Conservation (phyloP, 2,797 vertebrate species). For the Fistularia commersonii region DNA sequence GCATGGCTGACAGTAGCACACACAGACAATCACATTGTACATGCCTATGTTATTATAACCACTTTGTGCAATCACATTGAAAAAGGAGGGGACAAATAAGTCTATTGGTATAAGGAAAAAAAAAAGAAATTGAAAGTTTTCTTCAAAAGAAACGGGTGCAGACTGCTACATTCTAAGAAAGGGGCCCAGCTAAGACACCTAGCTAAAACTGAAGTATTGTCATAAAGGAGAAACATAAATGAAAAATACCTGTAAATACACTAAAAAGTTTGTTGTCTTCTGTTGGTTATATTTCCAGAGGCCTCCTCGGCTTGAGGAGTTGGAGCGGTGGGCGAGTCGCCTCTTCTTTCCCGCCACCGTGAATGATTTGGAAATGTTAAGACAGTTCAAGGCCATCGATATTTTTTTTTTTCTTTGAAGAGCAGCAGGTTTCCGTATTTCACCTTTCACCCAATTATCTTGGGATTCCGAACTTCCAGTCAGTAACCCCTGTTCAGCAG, state of each 20-base stretch:
- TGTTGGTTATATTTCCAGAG: constrained; percentile 78
- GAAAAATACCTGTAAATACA: constrained; percentile 82
- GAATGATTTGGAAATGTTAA: constrained; percentile 81
- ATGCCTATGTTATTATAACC: constrained; percentile 89
- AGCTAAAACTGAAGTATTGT: constrained; percentile 73
- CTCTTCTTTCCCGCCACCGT: constrained; percentile 55
- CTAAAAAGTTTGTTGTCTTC: constrained; percentile 81
- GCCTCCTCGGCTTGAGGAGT: constrained; percentile 70
- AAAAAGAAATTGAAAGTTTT: constrained; percentile 47
- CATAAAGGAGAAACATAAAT: constrained; percentile 69
- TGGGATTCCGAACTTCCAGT: constrained; percentile 68
- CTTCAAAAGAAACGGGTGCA: constrained; percentile 79
- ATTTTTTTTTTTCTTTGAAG: constrained; percentile 80
- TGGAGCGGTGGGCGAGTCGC: constrained; percentile 48
- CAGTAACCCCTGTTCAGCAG: constrained; percentile 71
- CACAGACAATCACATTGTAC: constrained; percentile 89
- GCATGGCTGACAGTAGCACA: constrained; percentile 81
- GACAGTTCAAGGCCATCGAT: constrained; percentile 86
- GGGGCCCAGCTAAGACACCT: constrained; percentile 78
- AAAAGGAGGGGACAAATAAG: constrained; percentile 69
- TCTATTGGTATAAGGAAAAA: constrained; percentile 86
- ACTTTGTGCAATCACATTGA: constrained; percentile 94
- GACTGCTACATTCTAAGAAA: constrained; percentile 90
- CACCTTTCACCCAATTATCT: constrained; percentile 68
- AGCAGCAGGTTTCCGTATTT: constrained; percentile 84